phyloP scores from a whole-genome alignment of 92 coral and sea anemone species.

The Heteractis magnifica region DNA sequence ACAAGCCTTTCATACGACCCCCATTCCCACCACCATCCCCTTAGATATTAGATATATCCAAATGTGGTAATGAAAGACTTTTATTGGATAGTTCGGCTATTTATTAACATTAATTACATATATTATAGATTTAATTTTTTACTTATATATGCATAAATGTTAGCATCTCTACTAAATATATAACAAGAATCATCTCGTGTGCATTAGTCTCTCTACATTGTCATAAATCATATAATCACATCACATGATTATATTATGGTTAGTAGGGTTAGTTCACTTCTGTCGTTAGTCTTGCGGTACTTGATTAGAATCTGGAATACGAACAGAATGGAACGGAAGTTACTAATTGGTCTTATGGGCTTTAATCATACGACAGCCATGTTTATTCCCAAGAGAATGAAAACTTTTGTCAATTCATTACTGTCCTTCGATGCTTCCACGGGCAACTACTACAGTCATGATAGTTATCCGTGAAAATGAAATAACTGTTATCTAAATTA shows the following conservation, averaged over 20 bases:
- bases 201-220: not conserved
- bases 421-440: too few relatives aligned
- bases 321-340: not conserved
- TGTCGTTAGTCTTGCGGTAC: not conserved
- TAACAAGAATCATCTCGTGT: not conserved
- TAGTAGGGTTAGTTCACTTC: conserved; percentile 7
- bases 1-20: not conserved
- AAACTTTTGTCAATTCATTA: too few relatives aligned
- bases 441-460: too few relatives aligned
- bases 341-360: not conserved
- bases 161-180: not conserved
- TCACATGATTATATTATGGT: not conserved
- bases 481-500: too few relatives aligned
- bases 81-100: not conserved
- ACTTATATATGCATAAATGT: not conserved
- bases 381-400: too few relatives aligned
- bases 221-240: not conserved
- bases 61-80: not conserved
- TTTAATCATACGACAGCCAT: not conserved
- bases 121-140: not conserved
- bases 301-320: not conserved
- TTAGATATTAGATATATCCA: not conserved
- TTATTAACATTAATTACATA: not conserved
- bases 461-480: too few relatives aligned
- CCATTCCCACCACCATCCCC: not conserved